These are phyloP conservation scores for Chaetodon trifasciatus DNA, from an alignment of 2,797 vertebrate species.

Conservation along the genomic window DNA sequence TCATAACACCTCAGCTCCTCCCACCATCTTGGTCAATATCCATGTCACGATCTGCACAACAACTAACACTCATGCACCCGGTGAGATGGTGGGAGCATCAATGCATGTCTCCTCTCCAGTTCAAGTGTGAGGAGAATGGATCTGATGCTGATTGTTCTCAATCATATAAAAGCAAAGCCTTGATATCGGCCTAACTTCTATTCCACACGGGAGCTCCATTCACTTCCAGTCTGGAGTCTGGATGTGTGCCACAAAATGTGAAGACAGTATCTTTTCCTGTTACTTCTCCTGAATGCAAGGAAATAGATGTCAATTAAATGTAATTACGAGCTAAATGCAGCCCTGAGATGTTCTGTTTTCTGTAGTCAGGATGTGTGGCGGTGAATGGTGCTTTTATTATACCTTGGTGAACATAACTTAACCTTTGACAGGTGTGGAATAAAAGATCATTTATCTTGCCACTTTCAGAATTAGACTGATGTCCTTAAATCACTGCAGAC, in stretches of 20 bases:
- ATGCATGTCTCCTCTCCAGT: not conserved
- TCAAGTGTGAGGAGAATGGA: conserved; percentile 5
- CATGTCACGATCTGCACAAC: not conserved
- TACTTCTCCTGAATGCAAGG: conserved; percentile 33
- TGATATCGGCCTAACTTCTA: not conserved
- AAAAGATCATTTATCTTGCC: conserved; percentile 27
- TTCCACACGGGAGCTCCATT: not conserved
- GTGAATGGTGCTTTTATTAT: conserved; percentile 31
- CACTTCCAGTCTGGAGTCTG: not conserved
- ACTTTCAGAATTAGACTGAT: conserved; percentile 25
- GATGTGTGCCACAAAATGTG: conserved; percentile 4
- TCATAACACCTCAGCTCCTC: conserved; percentile 30
- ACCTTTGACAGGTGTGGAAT: conserved; percentile 43
- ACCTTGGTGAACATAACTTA: conserved; percentile 18
- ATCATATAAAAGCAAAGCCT: not conserved
- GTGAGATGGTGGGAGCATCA: not conserved
- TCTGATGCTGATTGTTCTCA: conserved; percentile 31
- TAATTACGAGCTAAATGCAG: conserved; percentile 43
- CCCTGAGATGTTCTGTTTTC: conserved; percentile 11
- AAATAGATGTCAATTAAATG: conserved; percentile 45
- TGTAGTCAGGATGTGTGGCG: conserved; percentile 17
- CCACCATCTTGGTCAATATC: conserved; percentile 27
- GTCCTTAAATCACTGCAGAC: conserved; percentile 15
- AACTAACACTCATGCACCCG: conserved; percentile 4
- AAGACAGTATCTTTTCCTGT: conserved; percentile 26